Conservation (phyloP, 2,888 invertebrate species). For the Nomada lathburiana region DNA sequence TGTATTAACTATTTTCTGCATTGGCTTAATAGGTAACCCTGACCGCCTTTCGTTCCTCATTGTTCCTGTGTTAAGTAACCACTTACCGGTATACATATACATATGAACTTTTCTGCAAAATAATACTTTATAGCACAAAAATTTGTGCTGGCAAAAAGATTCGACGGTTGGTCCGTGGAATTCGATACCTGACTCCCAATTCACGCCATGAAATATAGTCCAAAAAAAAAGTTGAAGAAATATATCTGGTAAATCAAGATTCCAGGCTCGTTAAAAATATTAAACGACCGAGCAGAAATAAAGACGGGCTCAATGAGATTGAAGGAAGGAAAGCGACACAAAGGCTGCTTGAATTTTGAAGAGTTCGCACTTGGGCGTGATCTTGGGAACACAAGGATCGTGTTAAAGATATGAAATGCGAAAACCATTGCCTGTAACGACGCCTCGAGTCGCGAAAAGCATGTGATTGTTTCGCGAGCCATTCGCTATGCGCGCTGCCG, state of each 20-base stretch:
- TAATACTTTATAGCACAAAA: not conserved
- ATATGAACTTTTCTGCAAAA: not conserved
- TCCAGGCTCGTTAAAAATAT: constrained; percentile 22
- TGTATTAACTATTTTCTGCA: constrained; percentile 45
- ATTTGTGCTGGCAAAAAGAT: not conserved
- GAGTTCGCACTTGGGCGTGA: constrained; percentile 42
- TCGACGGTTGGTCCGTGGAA: not conserved
- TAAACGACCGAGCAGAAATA: constrained; percentile 4
- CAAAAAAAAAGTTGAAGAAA: constrained; percentile 2
- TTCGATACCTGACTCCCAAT: not conserved
- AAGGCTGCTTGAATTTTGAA: constrained; percentile 39
- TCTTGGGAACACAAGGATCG: not conserved
- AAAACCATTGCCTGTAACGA: constrained; percentile 24
- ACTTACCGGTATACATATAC: too few relatives aligned
- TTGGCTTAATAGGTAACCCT: constrained; percentile 31
- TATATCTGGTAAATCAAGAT: constrained; percentile 45
- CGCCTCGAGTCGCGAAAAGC: not conserved
- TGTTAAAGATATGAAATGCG: constrained; percentile 18
- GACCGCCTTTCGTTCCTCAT: constrained; percentile 13
- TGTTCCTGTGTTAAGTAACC: constrained; percentile 5
- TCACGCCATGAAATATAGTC: not conserved
- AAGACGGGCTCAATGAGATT: not conserved
- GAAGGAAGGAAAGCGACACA: constrained; percentile 1
- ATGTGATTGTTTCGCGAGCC: constrained; percentile 33
- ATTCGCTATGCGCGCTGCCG: constrained; percentile 3